phyloP scores from a whole-genome alignment of 2,113 vertebrate species.

The Scomber japonicus region DNA sequence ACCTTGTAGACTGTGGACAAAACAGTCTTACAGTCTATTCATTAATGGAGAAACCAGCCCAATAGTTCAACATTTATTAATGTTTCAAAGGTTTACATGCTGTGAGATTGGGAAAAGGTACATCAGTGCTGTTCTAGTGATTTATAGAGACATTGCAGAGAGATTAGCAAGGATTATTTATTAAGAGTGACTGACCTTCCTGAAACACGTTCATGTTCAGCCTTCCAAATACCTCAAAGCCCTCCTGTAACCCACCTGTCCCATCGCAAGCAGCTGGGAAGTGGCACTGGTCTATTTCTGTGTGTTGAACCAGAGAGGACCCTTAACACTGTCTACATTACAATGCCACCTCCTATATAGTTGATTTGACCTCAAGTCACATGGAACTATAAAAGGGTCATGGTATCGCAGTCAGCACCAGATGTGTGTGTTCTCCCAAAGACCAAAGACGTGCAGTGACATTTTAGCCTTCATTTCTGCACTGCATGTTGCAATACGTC shows the following conservation, averaged over 20 bases:
- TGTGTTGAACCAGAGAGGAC: conserved; percentile 40
- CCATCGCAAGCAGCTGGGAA: conserved; percentile 29
- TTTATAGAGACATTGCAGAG: conserved; percentile 17
- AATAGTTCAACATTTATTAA: not conserved
- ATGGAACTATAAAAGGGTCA: conserved; percentile 5
- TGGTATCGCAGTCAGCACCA: not conserved
- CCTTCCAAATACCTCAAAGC: conserved; percentile 40
- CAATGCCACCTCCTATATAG: conserved; percentile 36
- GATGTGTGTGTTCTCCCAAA: not conserved
- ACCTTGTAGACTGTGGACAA: not conserved
- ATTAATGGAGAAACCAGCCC: not conserved
- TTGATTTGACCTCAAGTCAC: conserved; percentile 20
- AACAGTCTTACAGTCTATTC: not conserved
- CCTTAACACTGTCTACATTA: conserved; percentile 49
- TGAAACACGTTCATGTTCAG: conserved; percentile 45
- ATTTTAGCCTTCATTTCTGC: not conserved
- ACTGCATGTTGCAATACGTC: not conserved
- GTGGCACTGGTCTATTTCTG: conserved; percentile 34
- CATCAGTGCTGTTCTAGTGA: not conserved
- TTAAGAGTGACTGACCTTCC: conserved; percentile 16
- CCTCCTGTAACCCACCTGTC: conserved; percentile 15
- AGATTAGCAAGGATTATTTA: conserved; percentile 32
- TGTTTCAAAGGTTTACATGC: conserved; percentile 4
- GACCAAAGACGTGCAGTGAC: not conserved
- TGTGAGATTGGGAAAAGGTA: not conserved